Evolutionary conservation across 2,113 vertebrate species (phyloP).

Genomic region (Alaudala cheleensis): DNA sequence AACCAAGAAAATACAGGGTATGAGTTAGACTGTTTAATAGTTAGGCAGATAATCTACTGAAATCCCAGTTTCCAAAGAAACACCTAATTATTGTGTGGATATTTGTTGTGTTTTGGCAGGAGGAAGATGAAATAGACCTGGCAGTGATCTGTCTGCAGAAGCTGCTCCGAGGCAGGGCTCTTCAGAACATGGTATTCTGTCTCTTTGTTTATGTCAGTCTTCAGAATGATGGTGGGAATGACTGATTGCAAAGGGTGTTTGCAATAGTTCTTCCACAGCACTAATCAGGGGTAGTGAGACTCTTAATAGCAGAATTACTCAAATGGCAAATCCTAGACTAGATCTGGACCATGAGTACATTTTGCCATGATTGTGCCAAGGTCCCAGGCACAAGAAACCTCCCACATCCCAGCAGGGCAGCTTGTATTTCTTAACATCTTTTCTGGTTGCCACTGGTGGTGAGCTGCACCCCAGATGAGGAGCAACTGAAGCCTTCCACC

Average conservation of each 20-base stretch:
- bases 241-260: neutral
- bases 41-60: neutral
- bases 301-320: neutral
- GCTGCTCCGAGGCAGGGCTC: conserved; percentile 85
- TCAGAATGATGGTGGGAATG: neutral
- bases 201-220: neutral
- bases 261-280: neutral
- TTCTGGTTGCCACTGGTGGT: neutral
- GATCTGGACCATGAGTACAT: neutral
- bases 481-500: neutral
- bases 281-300: neutral
- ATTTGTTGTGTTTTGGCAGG: conserved; percentile 70
- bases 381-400: neutral
- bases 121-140: conserved; percentile 86
- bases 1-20: neutral
- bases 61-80: neutral
- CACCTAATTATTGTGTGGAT: neutral
- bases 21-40: neutral
- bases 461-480: neutral
- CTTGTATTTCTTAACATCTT: neutral
- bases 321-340: neutral
- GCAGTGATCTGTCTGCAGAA: conserved; percentile 87
- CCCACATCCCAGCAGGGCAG: neutral
- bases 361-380: neutral
- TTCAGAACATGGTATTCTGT: conserved; percentile 84